Base-by-base conservation (phyloP, 2,113 vertebrate genomes). In the Rhineura floridana region DNA sequence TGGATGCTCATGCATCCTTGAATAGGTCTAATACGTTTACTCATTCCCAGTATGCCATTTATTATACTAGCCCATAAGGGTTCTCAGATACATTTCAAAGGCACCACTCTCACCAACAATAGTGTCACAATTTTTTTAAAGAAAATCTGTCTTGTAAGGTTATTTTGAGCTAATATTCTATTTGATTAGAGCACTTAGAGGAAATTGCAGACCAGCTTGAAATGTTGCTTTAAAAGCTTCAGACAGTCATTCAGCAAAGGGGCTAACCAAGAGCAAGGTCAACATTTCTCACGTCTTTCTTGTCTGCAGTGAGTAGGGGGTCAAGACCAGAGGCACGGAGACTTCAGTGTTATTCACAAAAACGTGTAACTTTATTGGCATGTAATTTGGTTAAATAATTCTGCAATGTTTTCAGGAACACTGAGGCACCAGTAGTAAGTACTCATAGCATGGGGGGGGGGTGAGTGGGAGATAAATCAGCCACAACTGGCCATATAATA, bases 401-500 rank as follows among this genome's bases (percentile, higher is more conserved):
- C 48, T 52, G 25, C n/a, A 76, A 50, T 76, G 55, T 42, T 65
- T 88, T 76, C 70, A 65, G 42, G 30, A 55, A 9, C 25, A 36
- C 2, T 63, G 70, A 82, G 55, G 46, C 33, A 48, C 30, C 25
- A n/a, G 25, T 65, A 50, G 50, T 44, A 79, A 52, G 46, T 25
- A 72, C n/a, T 30, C 28, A 86, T 46, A 80, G n/a, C 63, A 33
- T n/a, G 59, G 48, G 46, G 19, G 10, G 44, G 15, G 23, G 55
- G 7, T 36, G 67, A 23, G 23, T 25, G 48, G 33, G 44, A 63
- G 46, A 76, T 83, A 85, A 80, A 77, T 90, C 86, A 84, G 69
- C 59, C 83, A 91, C 30, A 82, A 88, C 2, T 65, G 87, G 65
- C 44, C 85, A 81, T 9, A 92, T 76, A 91, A 85, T 10, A 42